A percentile compares a stretch with the other conserved stretches of the same genome.
Conservation (phyloP, 2,113 vertebrate species). For the Henicopernis longicauda region DNA sequence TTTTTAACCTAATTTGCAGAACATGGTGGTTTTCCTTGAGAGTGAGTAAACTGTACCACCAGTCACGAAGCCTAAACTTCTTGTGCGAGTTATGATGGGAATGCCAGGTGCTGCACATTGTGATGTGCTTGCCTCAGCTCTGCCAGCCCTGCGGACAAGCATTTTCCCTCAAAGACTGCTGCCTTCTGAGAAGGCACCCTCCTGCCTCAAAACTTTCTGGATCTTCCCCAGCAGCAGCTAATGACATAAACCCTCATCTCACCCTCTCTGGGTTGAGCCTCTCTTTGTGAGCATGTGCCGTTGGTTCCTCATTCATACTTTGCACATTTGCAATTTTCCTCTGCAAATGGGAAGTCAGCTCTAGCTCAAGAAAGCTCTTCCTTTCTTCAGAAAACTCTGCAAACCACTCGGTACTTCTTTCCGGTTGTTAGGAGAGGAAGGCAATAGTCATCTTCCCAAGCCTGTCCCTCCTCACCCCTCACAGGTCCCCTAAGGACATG, state of each 20-base stretch:
- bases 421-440: not conserved
- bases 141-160: not conserved
- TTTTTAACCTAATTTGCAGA: not conserved
- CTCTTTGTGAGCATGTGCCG: not conserved
- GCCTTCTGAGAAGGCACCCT: not conserved
- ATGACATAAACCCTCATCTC: not conserved
- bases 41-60: not conserved
- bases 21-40: not conserved
- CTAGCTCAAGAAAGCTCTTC: not conserved
- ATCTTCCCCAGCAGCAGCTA: not conserved
- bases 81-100: not conserved
- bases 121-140: not conserved
- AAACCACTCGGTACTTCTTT: not conserved
- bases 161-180: not conserved
- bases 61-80: not conserved
- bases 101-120: not conserved
- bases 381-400: not conserved
- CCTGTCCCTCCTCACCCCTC: not conserved
- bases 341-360: not conserved
- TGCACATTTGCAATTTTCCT: not conserved
- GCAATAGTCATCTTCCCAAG: not conserved
- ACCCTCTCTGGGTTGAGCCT: not conserved
- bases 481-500: not conserved
- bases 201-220: not conserved
- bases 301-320: not conserved